Conservation (phyloP, 1,140 invertebrate species). For the Zaprionus kolodkinae region DNA sequence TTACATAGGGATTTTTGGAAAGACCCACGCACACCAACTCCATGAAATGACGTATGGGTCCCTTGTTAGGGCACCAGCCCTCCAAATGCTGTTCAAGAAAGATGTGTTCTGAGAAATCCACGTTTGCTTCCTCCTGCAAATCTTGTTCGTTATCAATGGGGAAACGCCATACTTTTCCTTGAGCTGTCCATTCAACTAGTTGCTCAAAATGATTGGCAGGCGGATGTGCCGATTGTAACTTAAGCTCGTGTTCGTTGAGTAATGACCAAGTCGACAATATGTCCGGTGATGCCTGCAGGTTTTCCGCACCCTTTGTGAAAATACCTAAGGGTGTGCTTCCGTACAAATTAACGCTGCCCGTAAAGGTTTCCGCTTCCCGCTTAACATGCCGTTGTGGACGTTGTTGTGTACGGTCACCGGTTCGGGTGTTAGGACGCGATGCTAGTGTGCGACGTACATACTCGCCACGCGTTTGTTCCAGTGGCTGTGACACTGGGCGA, state of each 20-base stretch:
- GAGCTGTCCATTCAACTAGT: conserved; percentile 96
- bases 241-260: conserved; percentile 88
- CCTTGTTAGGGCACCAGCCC: conserved; percentile 94
- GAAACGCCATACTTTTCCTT: conserved; percentile 98
- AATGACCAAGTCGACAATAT: conserved; percentile 88
- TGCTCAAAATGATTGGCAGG: conserved; percentile 96
- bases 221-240: conserved; percentile 87
- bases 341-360: conserved; percentile 86
- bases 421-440: conserved; percentile 35
- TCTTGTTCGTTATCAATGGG: conserved; percentile 99
- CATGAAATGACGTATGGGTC: conserved; percentile 98
- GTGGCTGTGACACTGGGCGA: conserved; percentile 65
- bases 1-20: conserved; percentile 96
- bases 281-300: conserved; percentile 83
- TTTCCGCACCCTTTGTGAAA: conserved; percentile 83
- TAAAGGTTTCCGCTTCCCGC: conserved; percentile 65
- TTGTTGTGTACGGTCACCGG: conserved; percentile 35
- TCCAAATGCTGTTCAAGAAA: conserved; percentile 95
- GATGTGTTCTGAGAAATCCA: conserved; percentile 96
- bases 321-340: conserved; percentile 86
- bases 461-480: conserved; percentile 78
- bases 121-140: conserved; percentile 90
- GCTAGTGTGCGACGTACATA: conserved; percentile 73
- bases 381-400: conserved; percentile 46
- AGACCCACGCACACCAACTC: conserved; percentile 97